A percentile compares a stretch with the other conserved stretches of the same genome.
phyloP scores from a whole-genome alignment of 2,888 invertebrate species.

The Malachius bipustulatus region DNA sequence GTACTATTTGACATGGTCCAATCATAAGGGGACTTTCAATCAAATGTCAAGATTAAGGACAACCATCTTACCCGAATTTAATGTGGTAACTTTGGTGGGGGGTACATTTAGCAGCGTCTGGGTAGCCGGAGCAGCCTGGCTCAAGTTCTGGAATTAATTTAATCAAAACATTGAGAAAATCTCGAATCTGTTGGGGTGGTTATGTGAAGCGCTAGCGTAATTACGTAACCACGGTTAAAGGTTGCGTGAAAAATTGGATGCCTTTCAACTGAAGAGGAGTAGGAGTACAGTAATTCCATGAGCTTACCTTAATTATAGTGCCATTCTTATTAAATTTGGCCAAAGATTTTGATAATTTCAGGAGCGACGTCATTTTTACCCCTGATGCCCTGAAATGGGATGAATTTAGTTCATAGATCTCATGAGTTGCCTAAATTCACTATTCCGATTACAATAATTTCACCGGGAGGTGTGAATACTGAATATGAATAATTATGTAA shows the following conservation, averaged over 20 bases:
- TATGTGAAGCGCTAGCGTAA: slow-evolving; percentile 14
- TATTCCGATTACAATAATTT: too few relatives aligned
- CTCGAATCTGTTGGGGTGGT: neutral
- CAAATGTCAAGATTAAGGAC: too few relatives aligned
- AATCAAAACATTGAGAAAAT: neutral
- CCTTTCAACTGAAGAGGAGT: neutral
- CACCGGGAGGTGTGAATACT: too few relatives aligned
- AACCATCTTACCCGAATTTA: slow-evolving; percentile 56
- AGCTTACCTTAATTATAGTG: slow-evolving; percentile 31
- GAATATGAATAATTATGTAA: too few relatives aligned
- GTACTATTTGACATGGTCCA: too few relatives aligned
- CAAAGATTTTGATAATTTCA: slow-evolving; percentile 32
- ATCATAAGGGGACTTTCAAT: too few relatives aligned
- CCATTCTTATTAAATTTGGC: slow-evolving; percentile 34
- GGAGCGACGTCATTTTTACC: slow-evolving; percentile 36
- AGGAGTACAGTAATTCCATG: neutral
- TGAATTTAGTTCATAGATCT: too few relatives aligned
- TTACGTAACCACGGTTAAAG: slow-evolving; percentile 18
- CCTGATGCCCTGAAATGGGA: too few relatives aligned
- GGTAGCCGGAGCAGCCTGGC: too few relatives aligned
- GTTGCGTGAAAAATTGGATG: neutral
- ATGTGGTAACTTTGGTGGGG: slow-evolving; percentile 69
- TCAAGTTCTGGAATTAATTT: too few relatives aligned
- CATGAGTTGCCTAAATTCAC: too few relatives aligned
- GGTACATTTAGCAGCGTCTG: slow-evolving; percentile 76